These are phyloP conservation scores for Epirrhoe tristata DNA, from an alignment of 2,888 invertebrate species.

Conservation along the genomic window DNA sequence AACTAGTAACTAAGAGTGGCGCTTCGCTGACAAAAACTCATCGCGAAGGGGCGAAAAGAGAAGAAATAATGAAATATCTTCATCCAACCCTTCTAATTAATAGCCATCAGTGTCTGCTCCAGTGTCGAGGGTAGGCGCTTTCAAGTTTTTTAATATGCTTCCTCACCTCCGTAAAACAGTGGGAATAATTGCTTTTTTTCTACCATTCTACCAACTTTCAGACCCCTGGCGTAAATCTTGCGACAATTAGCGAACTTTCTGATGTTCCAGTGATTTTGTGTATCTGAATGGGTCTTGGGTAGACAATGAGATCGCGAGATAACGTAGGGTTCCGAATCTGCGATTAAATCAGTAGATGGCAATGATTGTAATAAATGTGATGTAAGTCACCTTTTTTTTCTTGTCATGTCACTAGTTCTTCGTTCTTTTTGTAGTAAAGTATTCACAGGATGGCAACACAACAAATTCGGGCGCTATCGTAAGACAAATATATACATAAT, in stretches of 20 bases:
- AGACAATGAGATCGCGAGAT: conserved; percentile 25
- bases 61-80: conserved; percentile 83
- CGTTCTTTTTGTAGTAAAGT: no score
- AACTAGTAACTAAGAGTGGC: conserved; percentile 33
- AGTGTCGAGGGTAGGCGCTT: conserved; percentile 79
- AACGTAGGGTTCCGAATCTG: conserved; percentile 8
- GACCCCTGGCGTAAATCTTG: conserved; percentile 57
- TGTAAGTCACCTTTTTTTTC: background rate
- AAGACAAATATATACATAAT: no score
- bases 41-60: conserved; percentile 53
- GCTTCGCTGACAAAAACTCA: conserved; percentile 42
- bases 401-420: no score
- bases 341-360: background rate
- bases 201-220: conserved; percentile 61
- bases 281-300: conserved; percentile 46
- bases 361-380: background rate
- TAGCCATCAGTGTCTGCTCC: conserved; percentile 84
- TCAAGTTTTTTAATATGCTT: conserved; percentile 85
- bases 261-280: conserved; percentile 53
- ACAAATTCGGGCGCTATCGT: no score
- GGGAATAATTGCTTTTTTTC: conserved; percentile 77
- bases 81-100: conserved; percentile 85
- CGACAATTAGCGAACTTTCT: conserved; percentile 69
- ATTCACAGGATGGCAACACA: no score
- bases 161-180: conserved; percentile 81